These are phyloP conservation scores for Aphelenchoides fujianensis DNA, from an alignment of 1,140 invertebrate genomes.

Conservation along the genomic window DNA sequence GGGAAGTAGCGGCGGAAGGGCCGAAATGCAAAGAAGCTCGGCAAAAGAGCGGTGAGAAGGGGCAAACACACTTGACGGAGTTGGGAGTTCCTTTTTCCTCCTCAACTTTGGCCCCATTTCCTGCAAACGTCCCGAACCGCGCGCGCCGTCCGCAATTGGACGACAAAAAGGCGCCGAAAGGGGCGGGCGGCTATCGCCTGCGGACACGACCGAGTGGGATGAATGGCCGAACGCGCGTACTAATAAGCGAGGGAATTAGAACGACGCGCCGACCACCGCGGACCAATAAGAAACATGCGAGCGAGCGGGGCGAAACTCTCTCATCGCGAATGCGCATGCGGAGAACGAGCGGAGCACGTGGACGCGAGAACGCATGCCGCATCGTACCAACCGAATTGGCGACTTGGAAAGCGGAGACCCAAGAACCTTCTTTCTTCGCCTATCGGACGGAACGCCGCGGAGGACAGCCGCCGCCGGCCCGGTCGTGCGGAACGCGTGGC, in stretches of 20 bases:
- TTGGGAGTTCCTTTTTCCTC: neutral
- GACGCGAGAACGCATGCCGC: neutral
- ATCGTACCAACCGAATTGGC: neutral
- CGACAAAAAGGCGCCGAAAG: neutral
- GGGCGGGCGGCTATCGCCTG: neutral
- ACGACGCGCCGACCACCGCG: no score
- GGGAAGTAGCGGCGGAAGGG: neutral
- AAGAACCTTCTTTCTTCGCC: no score
- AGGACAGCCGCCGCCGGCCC: no score
- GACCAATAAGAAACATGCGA: neutral
- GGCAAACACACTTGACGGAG: neutral
- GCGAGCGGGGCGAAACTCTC: neutral
- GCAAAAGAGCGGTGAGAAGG: neutral
- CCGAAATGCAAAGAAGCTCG: neutral
- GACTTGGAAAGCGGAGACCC: neutral
- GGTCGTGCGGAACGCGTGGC: no score
- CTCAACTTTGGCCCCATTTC: slow-evolving; percentile 2
- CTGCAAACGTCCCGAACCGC: neutral
- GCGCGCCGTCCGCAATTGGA: no score
- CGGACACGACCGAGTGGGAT: neutral
- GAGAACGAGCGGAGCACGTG: neutral
- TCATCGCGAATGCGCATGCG: neutral
- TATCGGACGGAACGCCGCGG: no score
- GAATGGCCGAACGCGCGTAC: no score
- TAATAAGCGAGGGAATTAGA: neutral